phyloP scores from a whole-genome alignment of 2,888 invertebrate species.

The Drosophila ustulata region DNA sequence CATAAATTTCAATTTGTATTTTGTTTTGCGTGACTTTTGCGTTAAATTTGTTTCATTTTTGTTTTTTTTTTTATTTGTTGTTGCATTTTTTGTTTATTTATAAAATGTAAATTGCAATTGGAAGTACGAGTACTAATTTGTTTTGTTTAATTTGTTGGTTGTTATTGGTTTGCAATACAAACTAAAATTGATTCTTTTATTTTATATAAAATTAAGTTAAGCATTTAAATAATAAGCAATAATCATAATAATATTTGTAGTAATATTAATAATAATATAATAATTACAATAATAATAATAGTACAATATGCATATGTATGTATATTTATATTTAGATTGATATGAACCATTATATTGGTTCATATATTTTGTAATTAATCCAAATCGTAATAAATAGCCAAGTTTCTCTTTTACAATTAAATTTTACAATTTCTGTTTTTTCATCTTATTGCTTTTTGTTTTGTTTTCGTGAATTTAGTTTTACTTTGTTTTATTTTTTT shows the following conservation, averaged over 20 bases:
- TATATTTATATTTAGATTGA: constrained; percentile 34
- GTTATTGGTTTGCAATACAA: constrained; percentile 52
- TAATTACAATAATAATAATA: constrained; percentile 54
- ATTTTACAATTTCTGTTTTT: constrained; percentile 55
- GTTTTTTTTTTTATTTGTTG: constrained; percentile 6
- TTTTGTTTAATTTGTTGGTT: constrained; percentile 47
- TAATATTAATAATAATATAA: constrained; percentile 51
- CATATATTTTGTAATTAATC: constrained; percentile 64
- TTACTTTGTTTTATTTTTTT: constrained; percentile 24
- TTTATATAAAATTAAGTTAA: constrained; percentile 65
- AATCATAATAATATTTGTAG: constrained; percentile 51
- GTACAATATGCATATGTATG: constrained; percentile 68
- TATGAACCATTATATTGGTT: constrained; percentile 64
- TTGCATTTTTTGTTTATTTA: constrained; percentile 4
- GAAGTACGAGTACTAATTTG: constrained; percentile 70
- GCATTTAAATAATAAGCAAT: constrained; percentile 78
- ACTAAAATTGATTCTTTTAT: constrained; percentile 58
- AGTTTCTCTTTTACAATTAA: constrained; percentile 58
- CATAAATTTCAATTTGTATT: constrained; percentile 61
- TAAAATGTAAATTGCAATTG: constrained; percentile 56
- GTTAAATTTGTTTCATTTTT: constrained; percentile 32
- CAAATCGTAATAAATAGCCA: constrained; percentile 65
- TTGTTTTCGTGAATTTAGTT: constrained; percentile 10
- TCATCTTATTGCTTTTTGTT: constrained; percentile 51
- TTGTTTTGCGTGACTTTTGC: constrained; percentile 47